phyloP scores from a whole-genome alignment of 2,113 vertebrate genomes.

The Erinaceus europaeus region DNA sequence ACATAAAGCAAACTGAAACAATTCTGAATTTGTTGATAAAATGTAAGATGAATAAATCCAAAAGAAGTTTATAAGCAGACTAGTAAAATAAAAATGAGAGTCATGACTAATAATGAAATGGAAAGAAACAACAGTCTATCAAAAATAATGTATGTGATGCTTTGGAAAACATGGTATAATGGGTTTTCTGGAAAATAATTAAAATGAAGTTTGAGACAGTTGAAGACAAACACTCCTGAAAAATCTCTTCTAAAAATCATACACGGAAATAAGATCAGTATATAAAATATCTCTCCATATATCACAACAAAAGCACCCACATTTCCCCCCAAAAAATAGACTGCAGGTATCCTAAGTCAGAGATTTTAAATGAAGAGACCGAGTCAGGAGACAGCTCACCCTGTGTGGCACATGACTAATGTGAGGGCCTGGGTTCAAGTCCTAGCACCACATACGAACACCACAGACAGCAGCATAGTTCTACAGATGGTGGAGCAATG shows the following conservation, averaged over 20 bases:
- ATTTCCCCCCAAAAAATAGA: background rate
- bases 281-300: background rate
- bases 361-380: background rate
- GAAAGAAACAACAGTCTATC: background rate
- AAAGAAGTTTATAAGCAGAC: background rate
- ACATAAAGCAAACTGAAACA: constrained; percentile 45
- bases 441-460: too few relatives aligned
- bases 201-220: background rate
- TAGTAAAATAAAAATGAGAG: constrained; percentile 24
- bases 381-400: too few relatives aligned
- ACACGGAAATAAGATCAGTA: background rate
- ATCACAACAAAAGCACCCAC: background rate
- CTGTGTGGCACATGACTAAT: too few relatives aligned
- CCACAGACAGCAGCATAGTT: too few relatives aligned
- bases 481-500: too few relatives aligned
- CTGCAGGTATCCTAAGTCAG: background rate
- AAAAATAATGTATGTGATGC: background rate
- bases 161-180: background rate
- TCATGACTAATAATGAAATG: background rate
- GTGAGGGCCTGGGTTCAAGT: too few relatives aligned
- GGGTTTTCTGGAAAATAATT: constrained; percentile 11
- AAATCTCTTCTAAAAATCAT: background rate
- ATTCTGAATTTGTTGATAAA: constrained; percentile 40
- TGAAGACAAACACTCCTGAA: background rate
- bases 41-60: constrained; percentile 5